Conservation (phyloP, 2,888 invertebrate genomes). For the Spatulosminthurus flaviceps region DNA sequence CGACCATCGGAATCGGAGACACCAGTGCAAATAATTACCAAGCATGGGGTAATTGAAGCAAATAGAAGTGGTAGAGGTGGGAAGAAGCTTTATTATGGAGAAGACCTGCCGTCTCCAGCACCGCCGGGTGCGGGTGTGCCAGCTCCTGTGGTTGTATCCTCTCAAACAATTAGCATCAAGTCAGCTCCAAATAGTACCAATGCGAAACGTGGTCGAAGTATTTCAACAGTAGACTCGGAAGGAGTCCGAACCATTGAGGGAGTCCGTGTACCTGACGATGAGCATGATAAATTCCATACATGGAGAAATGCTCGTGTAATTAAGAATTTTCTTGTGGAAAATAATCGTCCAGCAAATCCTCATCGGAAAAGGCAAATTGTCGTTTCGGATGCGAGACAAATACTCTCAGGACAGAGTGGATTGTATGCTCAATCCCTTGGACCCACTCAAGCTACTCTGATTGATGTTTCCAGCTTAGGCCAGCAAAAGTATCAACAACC, state of each 20-base stretch:
- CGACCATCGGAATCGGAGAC: not conserved
- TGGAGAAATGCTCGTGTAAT: constrained; percentile 91
- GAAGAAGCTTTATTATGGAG: constrained; percentile 34
- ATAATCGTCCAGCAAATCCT: constrained; percentile 69
- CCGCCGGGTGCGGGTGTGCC: constrained; percentile 15
- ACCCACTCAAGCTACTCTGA: constrained; percentile 27
- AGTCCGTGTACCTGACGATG: constrained; percentile 83
- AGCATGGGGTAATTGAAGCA: constrained; percentile 31
- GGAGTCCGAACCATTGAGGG: constrained; percentile 85
- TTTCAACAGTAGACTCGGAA: constrained; percentile 50
- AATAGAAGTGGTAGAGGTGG: not conserved
- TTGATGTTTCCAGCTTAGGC: constrained; percentile 40
- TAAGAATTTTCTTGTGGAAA: constrained; percentile 81
- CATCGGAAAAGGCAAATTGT: constrained; percentile 61
- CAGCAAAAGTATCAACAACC: constrained; percentile 41
- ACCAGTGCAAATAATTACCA: constrained; percentile 36
- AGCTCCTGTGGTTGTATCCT: constrained; percentile 49
- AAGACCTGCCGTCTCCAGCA: constrained; percentile 4
- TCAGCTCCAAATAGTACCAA: constrained; percentile 44
- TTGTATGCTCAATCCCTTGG: not conserved
- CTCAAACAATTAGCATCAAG: constrained; percentile 57
- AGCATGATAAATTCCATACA: constrained; percentile 78
- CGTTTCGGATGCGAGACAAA: constrained; percentile 56
- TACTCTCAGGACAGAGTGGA: constrained; percentile 46
- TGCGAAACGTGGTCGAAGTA: constrained; percentile 53